Base-by-base conservation (phyloP, 2,888 invertebrate species). In the Ormyrus nitidulus region DNA sequence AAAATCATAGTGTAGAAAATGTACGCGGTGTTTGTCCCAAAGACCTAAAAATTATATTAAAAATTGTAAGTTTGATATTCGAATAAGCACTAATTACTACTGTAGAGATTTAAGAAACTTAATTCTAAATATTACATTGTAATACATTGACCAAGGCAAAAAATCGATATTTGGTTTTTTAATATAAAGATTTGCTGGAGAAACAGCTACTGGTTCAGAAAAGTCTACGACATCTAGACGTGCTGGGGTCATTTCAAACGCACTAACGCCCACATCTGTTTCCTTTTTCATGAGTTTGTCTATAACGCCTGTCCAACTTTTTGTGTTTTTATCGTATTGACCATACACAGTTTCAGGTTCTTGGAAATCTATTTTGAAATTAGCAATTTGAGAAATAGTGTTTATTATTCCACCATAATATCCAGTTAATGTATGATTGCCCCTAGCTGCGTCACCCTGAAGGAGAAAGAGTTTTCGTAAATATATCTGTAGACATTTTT, bases 281-380 rank as follows among this genome's bases (percentile, higher is more conserved):
- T 84, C 69, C 9, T 78, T 79, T 7, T 74, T 61, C 0, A 65
- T 59, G 6, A 87, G 61, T 54, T 76, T 79, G 5, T 77, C 83
- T 0, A 87, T 82, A 13, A 84, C 82, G 44, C 87, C 87, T 1
- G 81, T 82, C 87, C 87, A 87, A 5, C 54, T 66, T 13, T 79
- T 64, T 1, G 73, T 83, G 4, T 59, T n/a, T 0, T 66, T 8
- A 61, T 83, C 58, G 74, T 83, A 85, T 6, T 62, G 79, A n/a
- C 86, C 88, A 48, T 82, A 85, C 5, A 51, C 48, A 1, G 79
- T 65, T 11, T 81, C 78, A 4, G 51, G 51, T 5, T 69, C 54
- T 51, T 81, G 68, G 34, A 54, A 46, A 0, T 74, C 51, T 34
- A 84, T 78, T 34, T 66, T 82, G 61, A 86, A 86, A 75, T 87